Evolutionary conservation across 2,797 vertebrate genomes (phyloP), one percentile per base, ranked within the genome.

Genomic region (Ceryle rudis): DNA sequence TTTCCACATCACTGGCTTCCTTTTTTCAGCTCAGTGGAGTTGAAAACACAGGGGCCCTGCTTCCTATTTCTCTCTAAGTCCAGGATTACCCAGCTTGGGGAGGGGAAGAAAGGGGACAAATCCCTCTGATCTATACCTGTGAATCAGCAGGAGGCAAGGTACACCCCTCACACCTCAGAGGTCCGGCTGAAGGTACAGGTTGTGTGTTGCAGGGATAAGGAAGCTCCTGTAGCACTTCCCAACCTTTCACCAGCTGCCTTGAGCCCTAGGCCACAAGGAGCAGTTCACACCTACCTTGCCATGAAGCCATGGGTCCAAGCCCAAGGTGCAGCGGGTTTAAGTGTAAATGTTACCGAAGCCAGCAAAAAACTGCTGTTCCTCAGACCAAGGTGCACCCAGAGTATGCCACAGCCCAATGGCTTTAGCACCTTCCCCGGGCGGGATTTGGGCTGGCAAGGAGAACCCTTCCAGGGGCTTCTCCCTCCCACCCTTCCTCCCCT

Each of bases 1-100:
- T 97, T 90, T 93, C 88, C 90, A 75, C 95, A 94, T 93, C 90
- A 79, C 73, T 91, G 88, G 26, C 67, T 94, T 94, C 81, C 92
- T 90, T 96, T 82, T 82, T 72, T 82, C 93, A 39, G 82, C 84
- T 96, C 90, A 94, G 79, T 46, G 77, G 62, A 96, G 73, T 82
- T 86, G 90, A 91, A 92, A 91, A 86, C 1, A 0, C 67, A 49
- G 69, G 35, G 78, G 77, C 94, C 75, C 73, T 91, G 67, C 87
- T 96, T 95, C 90, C 85, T 75, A 35, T 86, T 93, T 88, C 86
- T 93, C 60, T 79, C 79, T 26, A 46, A 77, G 35, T 28, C 64
- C 67, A 61, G 70, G 65, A 62, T 78, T 92, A 77, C 62, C 46
- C 7, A 2, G 22, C 2, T 0, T 12, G 37, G 31, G 28, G 25